Evolutionary conservation across 2,113 vertebrate species (phyloP), one percentile per base, ranked within the genome.

Genomic region (Indicator indicator): DNA sequence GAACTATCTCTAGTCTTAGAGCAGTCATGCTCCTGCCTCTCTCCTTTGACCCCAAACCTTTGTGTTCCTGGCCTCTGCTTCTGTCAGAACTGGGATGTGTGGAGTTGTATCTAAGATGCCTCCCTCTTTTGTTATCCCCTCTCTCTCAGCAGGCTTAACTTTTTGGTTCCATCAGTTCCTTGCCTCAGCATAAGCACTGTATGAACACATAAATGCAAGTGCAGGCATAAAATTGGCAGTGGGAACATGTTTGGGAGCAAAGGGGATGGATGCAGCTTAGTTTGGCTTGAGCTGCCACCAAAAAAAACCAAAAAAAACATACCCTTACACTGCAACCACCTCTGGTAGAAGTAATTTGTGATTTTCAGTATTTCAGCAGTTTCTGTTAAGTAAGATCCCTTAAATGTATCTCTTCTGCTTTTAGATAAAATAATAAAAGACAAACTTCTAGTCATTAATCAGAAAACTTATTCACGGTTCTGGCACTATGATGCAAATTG

Each of bases 391-490:
- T 12, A 69, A 24, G 38, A 72, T 56, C 52, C 38, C 62, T 79
- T 71, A 10, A 73, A 69, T 42, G 56, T 20, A 33, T 50, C 70
- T 75, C 16, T 52, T 50, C 30, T 92, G 60, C 38, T 97, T 89
- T 79, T 74, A 86, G 54, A 92, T 85, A 90, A 40, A 60, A 63
- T 3, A 73, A 28, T 20, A 26, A 18, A 67, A 59, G 11, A 77
- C 52, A 55, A 23, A 64, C 58, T 88, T 89, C 42, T 21, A 83
- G 88, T 89, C 78, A 79, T 59, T 6, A 85, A 60, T 13, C 24
- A 94, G 80, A 90, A 86, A 93, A 93, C 15, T 52, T 71, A 68
- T 44, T 73, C 54, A 2, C 26, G 33, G 38, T 69, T 94, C 32
- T 93, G 90, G 92, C 81, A 23, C 69, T 89, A 88, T 50, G 62